Percentiles rank a stretch among this genome's conserved stretches.
Evolutionary conservation across 2,797 vertebrate species (phyloP).

Genomic region (Phoxinus dragarum): DNA sequence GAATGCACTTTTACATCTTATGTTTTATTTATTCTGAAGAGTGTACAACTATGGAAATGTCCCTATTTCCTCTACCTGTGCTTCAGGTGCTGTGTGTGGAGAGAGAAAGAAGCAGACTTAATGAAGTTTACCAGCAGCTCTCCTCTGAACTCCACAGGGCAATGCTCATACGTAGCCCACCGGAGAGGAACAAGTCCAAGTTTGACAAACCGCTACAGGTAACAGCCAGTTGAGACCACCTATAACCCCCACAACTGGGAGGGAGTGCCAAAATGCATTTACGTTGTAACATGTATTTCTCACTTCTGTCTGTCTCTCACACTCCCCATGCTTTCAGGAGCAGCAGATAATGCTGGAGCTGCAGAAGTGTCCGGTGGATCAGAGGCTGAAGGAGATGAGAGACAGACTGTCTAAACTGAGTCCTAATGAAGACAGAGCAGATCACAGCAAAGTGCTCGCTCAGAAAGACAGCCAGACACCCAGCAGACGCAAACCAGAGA

Average conservation of each 20-base stretch:
- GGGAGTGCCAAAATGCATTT: conserved; percentile 1
- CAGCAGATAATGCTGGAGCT: conserved; percentile 77
- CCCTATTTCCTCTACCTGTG: conserved; percentile 50
- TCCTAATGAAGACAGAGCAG: conserved; percentile 37
- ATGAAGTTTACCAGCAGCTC: conserved; percentile 82
- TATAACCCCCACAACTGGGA: not conserved
- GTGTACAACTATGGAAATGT: not conserved
- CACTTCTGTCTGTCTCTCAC: not conserved
- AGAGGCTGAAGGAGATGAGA: conserved; percentile 78
- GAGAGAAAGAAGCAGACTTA: conserved; percentile 79
- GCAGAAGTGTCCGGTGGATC: conserved; percentile 75
- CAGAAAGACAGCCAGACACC: conserved; percentile 25
- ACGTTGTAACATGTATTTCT: not conserved
- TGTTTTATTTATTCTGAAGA: conserved; percentile 3
- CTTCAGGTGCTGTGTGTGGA: conserved; percentile 76
- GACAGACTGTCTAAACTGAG: conserved; percentile 69
- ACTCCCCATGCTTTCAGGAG: conserved; percentile 56
- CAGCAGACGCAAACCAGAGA: conserved; percentile 35
- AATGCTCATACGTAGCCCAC: conserved; percentile 60
- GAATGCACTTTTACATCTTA: not conserved
- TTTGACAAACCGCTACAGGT: conserved; percentile 65
- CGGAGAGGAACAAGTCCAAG: conserved; percentile 52
- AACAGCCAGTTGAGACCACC: conserved; percentile 52
- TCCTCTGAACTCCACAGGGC: conserved; percentile 73
- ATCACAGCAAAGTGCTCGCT: conserved; percentile 4